A percentile compares a stretch with the other conserved stretches of the same genome.
Conservation (phyloP, 30 jellyfish, hydroid and myxozoan species). For the Sanderia malayensis region DNA sequence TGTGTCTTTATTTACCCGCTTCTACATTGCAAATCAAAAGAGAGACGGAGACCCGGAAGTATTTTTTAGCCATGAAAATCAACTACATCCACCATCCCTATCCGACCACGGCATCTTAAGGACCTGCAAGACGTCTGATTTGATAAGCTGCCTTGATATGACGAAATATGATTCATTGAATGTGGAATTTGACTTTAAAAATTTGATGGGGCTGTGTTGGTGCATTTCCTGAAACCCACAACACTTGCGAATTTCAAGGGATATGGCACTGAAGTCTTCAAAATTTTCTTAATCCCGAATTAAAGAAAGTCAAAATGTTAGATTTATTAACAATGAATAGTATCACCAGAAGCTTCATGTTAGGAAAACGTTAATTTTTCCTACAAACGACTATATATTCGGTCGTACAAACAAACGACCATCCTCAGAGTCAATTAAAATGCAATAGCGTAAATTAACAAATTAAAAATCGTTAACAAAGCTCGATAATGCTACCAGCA, state of each 20-base stretch:
- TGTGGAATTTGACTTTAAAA: background rate
- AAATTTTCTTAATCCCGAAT: constrained; percentile 3
- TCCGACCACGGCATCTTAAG: constrained; percentile 25
- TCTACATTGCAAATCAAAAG: constrained; percentile 40
- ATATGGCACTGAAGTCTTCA: constrained; percentile 31
- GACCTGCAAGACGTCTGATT: constrained; percentile 37
- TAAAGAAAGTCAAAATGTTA: constrained; percentile 9
- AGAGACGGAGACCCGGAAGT: constrained; percentile 50
- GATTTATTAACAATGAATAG: too few species aligned
- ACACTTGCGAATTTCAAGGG: constrained; percentile 18
- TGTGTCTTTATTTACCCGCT: constrained; percentile 47
- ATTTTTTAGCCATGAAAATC: constrained; percentile 16
- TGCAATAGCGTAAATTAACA: too few species aligned
- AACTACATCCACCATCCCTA: constrained; percentile 53
- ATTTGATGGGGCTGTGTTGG: constrained; percentile 30
- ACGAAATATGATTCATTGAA: constrained; percentile 15
- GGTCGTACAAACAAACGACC: too few species aligned
- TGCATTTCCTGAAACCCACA: constrained; percentile 53
- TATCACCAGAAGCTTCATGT: too few species aligned
- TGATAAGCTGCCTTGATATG: constrained; percentile 16
- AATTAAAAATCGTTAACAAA: too few species aligned
- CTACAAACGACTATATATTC: too few species aligned
- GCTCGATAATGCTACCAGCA: too few species aligned
- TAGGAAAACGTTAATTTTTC: too few species aligned
- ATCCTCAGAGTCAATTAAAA: too few species aligned